Base-by-base conservation (phyloP, 2,888 invertebrate species). In the Clusia tigrina region DNA sequence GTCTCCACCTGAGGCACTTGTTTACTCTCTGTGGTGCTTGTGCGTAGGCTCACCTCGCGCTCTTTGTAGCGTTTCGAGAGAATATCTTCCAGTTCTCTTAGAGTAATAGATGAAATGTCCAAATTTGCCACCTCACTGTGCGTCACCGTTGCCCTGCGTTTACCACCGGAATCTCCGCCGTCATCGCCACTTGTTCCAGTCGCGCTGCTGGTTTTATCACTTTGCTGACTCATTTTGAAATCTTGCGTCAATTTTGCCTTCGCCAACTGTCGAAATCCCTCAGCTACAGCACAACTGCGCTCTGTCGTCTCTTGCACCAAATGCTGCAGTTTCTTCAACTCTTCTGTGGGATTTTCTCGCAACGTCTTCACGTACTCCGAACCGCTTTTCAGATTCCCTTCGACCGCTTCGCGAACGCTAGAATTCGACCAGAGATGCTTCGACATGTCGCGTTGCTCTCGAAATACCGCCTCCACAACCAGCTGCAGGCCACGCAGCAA, bases 381-480 rank as follows among this genome's bases (percentile, higher is more conserved):
- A 26, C 76, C 69, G 51, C 74, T 67, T 56, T 70, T 72, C 15
- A 78, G 58, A 73, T 77, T 78, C 18, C 69, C 66, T 1, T 73
- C 71, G 25, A 83, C 51, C n/a, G 85, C 70, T 54, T 86, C 85
- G 76, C 86, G 89, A 48, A 92, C 73, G 79, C 89, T 91, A 18
- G 92, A 92, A 81, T 91, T 91, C 80, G 86, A 85, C 88, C 91
- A 89, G 71, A 89, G 80, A 69, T 86, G 83, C 78, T 85, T 88
- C 61, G 88, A 78, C 66, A 86, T 83, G 68, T 88, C 86, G 76
- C 89, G 87, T 78, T 93, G 91, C 64, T 90, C 82, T 78, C 88
- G 89, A 22, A 87, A 76, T 56, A 89, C 86, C 51, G 92, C 91
- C 76, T 89, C 88, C 42, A 87, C 85, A 58, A 94, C 89, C 54